Base-by-base conservation (phyloP, 2,797 vertebrate species). In the Lagorchestes hirsutus region DNA sequence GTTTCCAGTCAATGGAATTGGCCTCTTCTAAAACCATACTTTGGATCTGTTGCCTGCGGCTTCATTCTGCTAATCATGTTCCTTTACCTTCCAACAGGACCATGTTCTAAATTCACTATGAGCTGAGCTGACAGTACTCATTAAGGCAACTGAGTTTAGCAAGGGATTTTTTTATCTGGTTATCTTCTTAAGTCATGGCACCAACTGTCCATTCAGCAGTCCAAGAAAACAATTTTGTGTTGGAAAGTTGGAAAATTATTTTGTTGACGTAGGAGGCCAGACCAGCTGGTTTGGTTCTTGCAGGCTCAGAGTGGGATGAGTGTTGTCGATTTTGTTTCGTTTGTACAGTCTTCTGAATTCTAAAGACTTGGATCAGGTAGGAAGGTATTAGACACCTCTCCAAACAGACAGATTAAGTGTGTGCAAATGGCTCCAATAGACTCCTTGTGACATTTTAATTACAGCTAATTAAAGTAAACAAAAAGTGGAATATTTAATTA, bases 381-480 rank as follows among this genome's bases (percentile, higher is more conserved):
- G 91, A 9, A 29, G 46, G 24, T 93, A 92, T 90, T 54, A 29
- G 92, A 91, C 62, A 96, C 24, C 40, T 93, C 95, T 95, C 91
- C 87, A 93, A 93, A 96, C 10, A 93, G 54, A 91, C 55, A 93
- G 40, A 82, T 92, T 91, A 54, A 96, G 96, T 97, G 40, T 96
- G 95, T 96, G 40, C 94, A 97, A 74, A 96, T 95, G 92, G 90
- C 54, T 93, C 96, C 92, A 58, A 93, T 31, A 96, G 92, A 91
- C 59, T 95, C 90, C 87, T 55, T 92, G 6, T 93, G 90, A 91
- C 52, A 40, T 97, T 97, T 96, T 96, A 92, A 94, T 97, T 95
- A 93, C 4, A 52, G 55, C 62, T 97, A 96, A 97, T 97, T 96
- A 95, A 96, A 97, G 94, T 92, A 94, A 97, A 91, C 90, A 98